Evolutionary conservation across 2,797 vertebrate species (phyloP), one percentile per base, ranked within the genome.

Genomic region (Hirundo rustica): DNA sequence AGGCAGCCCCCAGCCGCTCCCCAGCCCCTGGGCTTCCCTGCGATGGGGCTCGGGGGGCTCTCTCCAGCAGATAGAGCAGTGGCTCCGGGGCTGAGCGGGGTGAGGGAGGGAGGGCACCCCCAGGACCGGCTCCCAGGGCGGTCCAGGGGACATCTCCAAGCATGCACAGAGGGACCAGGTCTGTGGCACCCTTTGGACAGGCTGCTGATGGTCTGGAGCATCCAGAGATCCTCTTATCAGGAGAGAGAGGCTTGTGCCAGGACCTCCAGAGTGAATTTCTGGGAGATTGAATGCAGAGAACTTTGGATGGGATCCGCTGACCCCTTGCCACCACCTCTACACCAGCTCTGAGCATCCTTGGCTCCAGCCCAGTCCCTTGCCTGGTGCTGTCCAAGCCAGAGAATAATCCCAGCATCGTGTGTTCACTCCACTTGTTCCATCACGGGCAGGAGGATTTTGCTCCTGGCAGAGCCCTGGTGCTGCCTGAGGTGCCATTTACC

Each of bases 331-430:
- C 10, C 8, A 23, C 5, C 15, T 73, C 22, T 47, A 60, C 4
- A 11, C 19, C 34, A 65, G 38, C 38, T 74, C 77, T 40, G 23
- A 53, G 74, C 0, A 0, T n/a, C 55, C 50, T 48, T 76, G 51
- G n/a, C 30, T 92, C 22, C 60, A 55, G 64, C 48, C 51, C 26
- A 1, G 22, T 47, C 25, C 61, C 18, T 83, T 70, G 36, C 64
- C 67, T 66, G 48, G 44, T 30, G 51, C 12, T 38, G 44, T 54
- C n/a, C 38, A 25, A 79, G 44, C 1, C 2, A 27, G 26, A 40
- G 32, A 73, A 40, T 47, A 79, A 40, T 23, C 55, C 30, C 0
- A 0, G 54, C 21, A 36, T 7, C 0, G 8, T n/a, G 13, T 70
- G n/a, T 47, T 89, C 9, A 1, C 76, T 85, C 51, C 26, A 22